Conservation (phyloP, 2,888 invertebrate genomes). For the Auanema freiburgensis region DNA sequence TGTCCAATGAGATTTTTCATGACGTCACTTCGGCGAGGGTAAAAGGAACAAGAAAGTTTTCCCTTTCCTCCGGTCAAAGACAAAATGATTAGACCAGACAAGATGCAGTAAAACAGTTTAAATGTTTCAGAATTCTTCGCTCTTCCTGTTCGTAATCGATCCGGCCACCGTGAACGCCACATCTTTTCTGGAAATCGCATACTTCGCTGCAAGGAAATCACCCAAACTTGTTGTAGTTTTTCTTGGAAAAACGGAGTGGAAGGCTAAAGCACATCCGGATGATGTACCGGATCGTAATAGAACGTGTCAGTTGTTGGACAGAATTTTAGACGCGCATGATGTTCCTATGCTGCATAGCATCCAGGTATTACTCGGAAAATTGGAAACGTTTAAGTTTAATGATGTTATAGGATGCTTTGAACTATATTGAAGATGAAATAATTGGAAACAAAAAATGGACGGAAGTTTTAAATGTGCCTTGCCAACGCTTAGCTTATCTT, state of each 20-base stretch:
- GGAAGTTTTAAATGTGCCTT: slow-evolving; percentile 46
- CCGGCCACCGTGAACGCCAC: slow-evolving; percentile 63
- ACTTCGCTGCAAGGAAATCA: slow-evolving; percentile 59
- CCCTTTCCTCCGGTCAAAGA: neutral
- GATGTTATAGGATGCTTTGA: slow-evolving; percentile 51
- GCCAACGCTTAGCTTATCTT: slow-evolving; percentile 58
- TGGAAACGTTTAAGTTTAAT: too few species aligned
- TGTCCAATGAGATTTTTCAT: too few species aligned
- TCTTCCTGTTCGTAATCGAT: slow-evolving; percentile 64
- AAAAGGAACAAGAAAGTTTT: too few species aligned
- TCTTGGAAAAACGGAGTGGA: slow-evolving; percentile 56
- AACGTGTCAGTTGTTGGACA: slow-evolving; percentile 58
- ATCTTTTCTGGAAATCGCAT: slow-evolving; percentile 63
- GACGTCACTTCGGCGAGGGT: too few species aligned
- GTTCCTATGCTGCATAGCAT: slow-evolving; percentile 51
- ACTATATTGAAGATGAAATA: slow-evolving; percentile 61
- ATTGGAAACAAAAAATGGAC: slow-evolving; percentile 53
- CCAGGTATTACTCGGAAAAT: slow-evolving; percentile 11
- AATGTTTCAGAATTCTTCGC: slow-evolving; percentile 56
- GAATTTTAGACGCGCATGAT: slow-evolving; percentile 56
- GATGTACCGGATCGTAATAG: slow-evolving; percentile 60
- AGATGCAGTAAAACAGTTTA: neutral
- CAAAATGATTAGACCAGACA: neutral
- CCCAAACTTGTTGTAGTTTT: slow-evolving; percentile 46
- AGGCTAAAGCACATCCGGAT: slow-evolving; percentile 57